Evolutionary conservation across 2,888 invertebrate genomes (phyloP), one percentile per base, ranked within the genome.

Genomic region (Leucophenga montana): DNA sequence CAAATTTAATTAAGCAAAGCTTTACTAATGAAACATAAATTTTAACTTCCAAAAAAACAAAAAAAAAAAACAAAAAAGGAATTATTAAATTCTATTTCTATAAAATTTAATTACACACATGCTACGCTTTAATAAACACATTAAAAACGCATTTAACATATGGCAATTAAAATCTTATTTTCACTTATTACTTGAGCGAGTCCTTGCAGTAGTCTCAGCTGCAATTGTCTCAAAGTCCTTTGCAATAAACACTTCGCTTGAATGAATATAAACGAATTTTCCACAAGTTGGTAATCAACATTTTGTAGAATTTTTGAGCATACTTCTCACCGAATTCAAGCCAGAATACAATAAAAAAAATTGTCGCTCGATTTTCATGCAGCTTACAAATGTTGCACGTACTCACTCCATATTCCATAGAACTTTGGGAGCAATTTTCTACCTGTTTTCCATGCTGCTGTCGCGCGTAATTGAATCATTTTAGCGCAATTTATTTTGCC

Each of bases 91-190:
- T 4, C 18, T 1, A 3, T 13, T 48, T n/a, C n/a, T n/a, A n/a
- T n/a, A 27, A 27, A 27, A 27, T 27, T 27, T 27, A 27, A 27
- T 18, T 18, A 50, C 48, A 48, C 16, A 48, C 16, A 16, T 4
- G 11, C 48, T 16, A 8, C 48, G 16, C 13, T 50, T 6, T 50
- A 50, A 50, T 50, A 50, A 4, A 5, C n/a, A 66, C 72, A 83
- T 84, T 80, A 78, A 84, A 82, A 76, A 71, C 75, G 69, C 79
- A 82, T 79, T 84, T 74, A 69, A 74, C 79, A 80, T 78, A 72
- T 75, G 79, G 78, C 83, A 83, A 83, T 83, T 83, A 83, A 83
- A 83, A 83, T 82, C 80, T 80, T 84, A 83, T 84, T 83, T 83
- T 77, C 80, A 77, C 78, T 82, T 82, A 83, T 83, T 83, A 84